These are phyloP conservation scores for Florisuga fusca DNA, from an alignment of 2,797 vertebrate species.

Conservation along the genomic window DNA sequence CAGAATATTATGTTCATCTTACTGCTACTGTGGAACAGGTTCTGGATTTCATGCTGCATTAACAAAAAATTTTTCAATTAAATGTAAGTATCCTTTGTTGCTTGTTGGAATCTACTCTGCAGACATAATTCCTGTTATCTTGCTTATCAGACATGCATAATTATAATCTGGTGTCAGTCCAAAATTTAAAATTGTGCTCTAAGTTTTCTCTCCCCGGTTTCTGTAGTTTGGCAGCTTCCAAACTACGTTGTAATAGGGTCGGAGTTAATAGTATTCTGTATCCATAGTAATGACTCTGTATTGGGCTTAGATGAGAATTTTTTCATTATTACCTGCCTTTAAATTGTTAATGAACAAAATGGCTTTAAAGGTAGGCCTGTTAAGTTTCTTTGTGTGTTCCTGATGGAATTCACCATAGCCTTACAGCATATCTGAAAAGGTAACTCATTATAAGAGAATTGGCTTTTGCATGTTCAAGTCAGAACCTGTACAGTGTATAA, in stretches of 20 bases:
- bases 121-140: slow-evolving; percentile 71
- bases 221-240: slow-evolving; percentile 74
- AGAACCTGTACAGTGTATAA: slow-evolving; percentile 82
- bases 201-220: slow-evolving; percentile 74
- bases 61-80: slow-evolving; percentile 77
- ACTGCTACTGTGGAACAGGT: slow-evolving; percentile 76
- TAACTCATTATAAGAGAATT: slow-evolving; percentile 77
- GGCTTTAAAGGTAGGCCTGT: slow-evolving; percentile 79
- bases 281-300: slow-evolving; percentile 79
- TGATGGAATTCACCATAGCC: slow-evolving; percentile 91
- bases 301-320: slow-evolving; percentile 75
- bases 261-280: slow-evolving; percentile 78
- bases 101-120: slow-evolving; percentile 75
- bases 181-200: slow-evolving; percentile 78
- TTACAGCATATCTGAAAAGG: slow-evolving; percentile 87
- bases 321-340: slow-evolving; percentile 76
- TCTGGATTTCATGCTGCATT: slow-evolving; percentile 80
- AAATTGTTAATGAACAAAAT: slow-evolving; percentile 71
- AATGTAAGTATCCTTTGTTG: slow-evolving; percentile 79
- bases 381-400: slow-evolving; percentile 83
- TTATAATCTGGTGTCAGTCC: slow-evolving; percentile 79
- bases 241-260: slow-evolving; percentile 76
- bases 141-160: slow-evolving; percentile 76
- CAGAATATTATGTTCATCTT: slow-evolving; percentile 75
- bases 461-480: slow-evolving; percentile 84